Evolutionary conservation across 1,140 invertebrate genomes (phyloP).

Genomic region (Holcopasites calliopsidis): DNA sequence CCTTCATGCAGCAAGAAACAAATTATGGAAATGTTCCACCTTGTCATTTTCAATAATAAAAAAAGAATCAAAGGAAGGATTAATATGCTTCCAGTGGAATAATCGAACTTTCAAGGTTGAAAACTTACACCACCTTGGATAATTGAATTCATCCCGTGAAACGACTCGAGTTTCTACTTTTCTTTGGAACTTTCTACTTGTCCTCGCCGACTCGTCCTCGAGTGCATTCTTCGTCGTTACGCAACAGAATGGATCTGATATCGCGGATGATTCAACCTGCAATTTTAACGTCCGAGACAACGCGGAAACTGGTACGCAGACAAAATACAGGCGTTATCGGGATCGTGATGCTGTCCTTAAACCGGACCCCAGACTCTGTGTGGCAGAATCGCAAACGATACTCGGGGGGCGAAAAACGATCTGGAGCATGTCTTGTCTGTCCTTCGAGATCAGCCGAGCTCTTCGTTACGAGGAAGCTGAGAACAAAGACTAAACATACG

Average conservation of each 20-base stretch:
- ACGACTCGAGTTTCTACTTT: not conserved
- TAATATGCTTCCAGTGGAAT: no score
- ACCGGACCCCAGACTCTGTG: conserved; percentile 34
- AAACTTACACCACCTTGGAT: no score
- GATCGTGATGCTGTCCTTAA: conserved; percentile 27
- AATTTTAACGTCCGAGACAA: not conserved
- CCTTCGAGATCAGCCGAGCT: conserved; percentile 28
- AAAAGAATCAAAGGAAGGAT: no score
- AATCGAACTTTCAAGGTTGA: no score
- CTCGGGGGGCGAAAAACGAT: conserved; percentile 41
- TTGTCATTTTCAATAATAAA: no score
- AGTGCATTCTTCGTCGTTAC: not conserved
- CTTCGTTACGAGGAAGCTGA: conserved; percentile 5
- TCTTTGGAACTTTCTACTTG: not conserved
- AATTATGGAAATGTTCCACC: no score
- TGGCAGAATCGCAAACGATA: conserved; percentile 31
- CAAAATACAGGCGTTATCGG: conserved; percentile 14
- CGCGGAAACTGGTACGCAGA: conserved; percentile 14
- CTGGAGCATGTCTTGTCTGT: conserved; percentile 40
- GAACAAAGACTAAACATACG: not conserved
- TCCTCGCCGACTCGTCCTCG: not conserved
- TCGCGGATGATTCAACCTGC: not conserved
- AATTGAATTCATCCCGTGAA: no score
- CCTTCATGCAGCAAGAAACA: no score
- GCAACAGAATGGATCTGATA: not conserved